Evolutionary conservation across 1,140 invertebrate genomes (phyloP).

Genomic region (Limonius californicus): DNA sequence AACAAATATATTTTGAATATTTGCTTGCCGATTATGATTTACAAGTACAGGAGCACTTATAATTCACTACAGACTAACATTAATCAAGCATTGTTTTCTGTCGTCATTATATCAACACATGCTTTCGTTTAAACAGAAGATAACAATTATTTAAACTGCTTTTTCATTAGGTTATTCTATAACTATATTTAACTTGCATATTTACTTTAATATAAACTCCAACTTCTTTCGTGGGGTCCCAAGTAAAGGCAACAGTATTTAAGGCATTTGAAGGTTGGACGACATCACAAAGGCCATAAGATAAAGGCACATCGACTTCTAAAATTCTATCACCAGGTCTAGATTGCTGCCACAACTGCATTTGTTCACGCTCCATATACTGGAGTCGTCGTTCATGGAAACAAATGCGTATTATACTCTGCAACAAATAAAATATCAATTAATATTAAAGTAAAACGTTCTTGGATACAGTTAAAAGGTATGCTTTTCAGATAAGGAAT

Average conservation of each 20-base stretch:
- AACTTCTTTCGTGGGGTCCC: conserved; percentile 95
- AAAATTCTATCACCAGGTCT: conserved; percentile 87
- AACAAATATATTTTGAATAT: no score
- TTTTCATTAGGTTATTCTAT: background rate
- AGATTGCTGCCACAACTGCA: conserved; percentile 82
- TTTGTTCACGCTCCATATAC: conserved; percentile 92
- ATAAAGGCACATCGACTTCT: conserved; percentile 89
- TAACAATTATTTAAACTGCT: background rate
- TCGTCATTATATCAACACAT: no score
- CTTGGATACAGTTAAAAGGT: no score
- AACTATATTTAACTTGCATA: background rate
- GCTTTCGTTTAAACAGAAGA: no score
- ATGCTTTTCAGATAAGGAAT: no score
- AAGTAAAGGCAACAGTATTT: conserved; percentile 85
- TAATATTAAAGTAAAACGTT: background rate
- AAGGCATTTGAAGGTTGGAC: conserved; percentile 67
- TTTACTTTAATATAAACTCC: conserved; percentile 86
- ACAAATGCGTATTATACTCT: conserved; percentile 78
- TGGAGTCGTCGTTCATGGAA: conserved; percentile 96
- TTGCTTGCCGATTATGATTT: no score
- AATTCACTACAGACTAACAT: no score
- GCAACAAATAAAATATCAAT: conserved; percentile 27
- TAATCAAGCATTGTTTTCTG: no score
- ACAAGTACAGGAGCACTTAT: no score
- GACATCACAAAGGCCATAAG: conserved; percentile 85